Percentiles rank a stretch among this genome's conserved stretches.
Conservation (phyloP, 2,797 vertebrate species). For the Leuciscus waleckii region DNA sequence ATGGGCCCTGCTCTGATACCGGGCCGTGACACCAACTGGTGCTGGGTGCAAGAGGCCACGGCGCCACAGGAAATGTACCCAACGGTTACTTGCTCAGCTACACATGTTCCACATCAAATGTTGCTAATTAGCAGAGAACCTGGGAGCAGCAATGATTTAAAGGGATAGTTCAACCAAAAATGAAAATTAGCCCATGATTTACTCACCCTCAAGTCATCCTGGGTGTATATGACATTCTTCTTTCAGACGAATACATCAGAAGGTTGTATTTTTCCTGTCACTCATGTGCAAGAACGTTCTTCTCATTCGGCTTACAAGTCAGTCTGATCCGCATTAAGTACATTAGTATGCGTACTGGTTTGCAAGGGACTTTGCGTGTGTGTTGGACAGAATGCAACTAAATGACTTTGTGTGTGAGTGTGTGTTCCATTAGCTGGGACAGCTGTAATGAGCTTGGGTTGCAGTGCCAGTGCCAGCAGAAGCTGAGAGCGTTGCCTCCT, state of each 20-base stretch:
- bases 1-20: slow-evolving; percentile 62
- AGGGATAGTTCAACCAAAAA: no score
- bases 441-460: slow-evolving; percentile 81
- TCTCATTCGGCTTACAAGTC: slow-evolving; percentile 5
- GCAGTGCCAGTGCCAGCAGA: slow-evolving; percentile 72
- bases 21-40: slow-evolving; percentile 69
- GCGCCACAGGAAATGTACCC: slow-evolving; percentile 62
- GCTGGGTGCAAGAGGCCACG: slow-evolving; percentile 62
- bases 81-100: slow-evolving; percentile 62
- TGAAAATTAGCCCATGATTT: no score
- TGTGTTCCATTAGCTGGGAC: slow-evolving; percentile 79
- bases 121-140: slow-evolving; percentile 80
- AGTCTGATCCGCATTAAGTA: slow-evolving; percentile 12
- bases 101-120: slow-evolving; percentile 79
- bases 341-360: slow-evolving; percentile 38
- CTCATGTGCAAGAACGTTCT: slow-evolving; percentile 64
- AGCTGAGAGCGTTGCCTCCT: slow-evolving; percentile 77
- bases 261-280: slow-evolving; percentile 16
- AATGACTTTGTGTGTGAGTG: slow-evolving; percentile 47
- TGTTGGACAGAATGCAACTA: slow-evolving; percentile 3
- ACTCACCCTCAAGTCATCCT: no score
- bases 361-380: slow-evolving; percentile 6
- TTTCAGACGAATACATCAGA: no score
- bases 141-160: slow-evolving; percentile 59
- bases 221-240: no score